A percentile compares a stretch with the other conserved stretches of the same genome.
Conservation (phyloP, 2,113 vertebrate species). For the Pituophis catenifer region DNA sequence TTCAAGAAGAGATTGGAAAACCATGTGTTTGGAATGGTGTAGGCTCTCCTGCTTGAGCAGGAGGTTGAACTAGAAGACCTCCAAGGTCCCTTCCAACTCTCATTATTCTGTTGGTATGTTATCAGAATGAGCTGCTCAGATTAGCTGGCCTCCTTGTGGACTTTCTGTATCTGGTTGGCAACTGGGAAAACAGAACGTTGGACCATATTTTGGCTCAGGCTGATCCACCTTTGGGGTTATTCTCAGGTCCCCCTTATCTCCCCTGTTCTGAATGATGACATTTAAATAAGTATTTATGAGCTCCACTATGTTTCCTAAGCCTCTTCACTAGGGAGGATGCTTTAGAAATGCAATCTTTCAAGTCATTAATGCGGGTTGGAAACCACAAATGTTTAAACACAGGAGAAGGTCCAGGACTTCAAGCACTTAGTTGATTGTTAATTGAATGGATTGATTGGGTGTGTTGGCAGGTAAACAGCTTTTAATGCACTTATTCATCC, state of each 20-base stretch:
- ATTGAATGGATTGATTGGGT: background rate
- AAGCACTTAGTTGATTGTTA: background rate
- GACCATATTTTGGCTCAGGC: too few species aligned
- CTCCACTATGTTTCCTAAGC: background rate
- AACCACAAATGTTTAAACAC: background rate
- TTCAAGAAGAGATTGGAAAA: background rate
- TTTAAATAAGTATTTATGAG: background rate
- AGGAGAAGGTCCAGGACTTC: background rate
- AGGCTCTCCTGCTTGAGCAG: background rate
- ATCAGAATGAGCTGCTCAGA: background rate
- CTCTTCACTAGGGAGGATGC: background rate
- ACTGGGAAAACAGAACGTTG: background rate
- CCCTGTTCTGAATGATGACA: background rate
- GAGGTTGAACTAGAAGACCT: background rate
- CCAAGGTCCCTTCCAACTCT: background rate
- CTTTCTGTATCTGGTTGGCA: background rate
- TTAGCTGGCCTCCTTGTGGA: background rate
- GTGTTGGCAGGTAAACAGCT: background rate
- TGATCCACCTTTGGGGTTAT: background rate
- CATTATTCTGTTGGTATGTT: background rate
- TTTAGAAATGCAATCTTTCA: background rate
- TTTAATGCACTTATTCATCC: background rate
- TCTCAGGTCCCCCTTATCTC: background rate
- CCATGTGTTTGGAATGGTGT: background rate
- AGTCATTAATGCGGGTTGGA: background rate